Base-by-base conservation (phyloP, 2,888 invertebrate genomes). In the Lasioglossum villosulum region DNA sequence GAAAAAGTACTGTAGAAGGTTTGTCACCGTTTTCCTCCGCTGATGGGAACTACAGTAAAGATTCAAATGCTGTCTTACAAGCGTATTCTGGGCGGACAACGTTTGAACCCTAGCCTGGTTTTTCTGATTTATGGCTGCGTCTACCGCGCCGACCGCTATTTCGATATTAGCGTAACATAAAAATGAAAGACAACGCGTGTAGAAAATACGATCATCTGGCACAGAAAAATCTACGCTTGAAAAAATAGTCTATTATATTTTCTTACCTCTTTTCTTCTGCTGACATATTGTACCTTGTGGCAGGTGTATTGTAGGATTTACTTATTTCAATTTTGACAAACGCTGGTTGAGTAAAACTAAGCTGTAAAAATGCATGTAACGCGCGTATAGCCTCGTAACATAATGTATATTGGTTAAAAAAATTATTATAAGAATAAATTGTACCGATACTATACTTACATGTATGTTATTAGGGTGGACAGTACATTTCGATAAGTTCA, bases 401-500 rank as follows among this genome's bases (percentile, higher is more conserved):
- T 30, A 2, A 56, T 37, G 37, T 14, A 78, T 4, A n/a, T 78
- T 23, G 59, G 14, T 75, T 39, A 45, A 76, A 10, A 45, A 1
- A 42, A 23, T 63, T 68, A 59, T 19, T 5, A 14, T n/a, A 48
- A 37, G 5, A 8, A 45, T 5, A 78, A 56, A 30, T 27, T 70
- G 1, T 30, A 77, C 23, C n/a, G 14, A 39, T 48, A 37, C 75
- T 42, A 78, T 70, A n/a, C 23, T 86, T 88, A 94, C 94, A 75
- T n/a, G 91, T 93, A 88, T 95, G 94, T 10, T 95, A 94, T 45
- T 86, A 83, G 95, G 95, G 90, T 93, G 94, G 45, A 96, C 94
- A 59, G 27, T 59, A 59, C 1, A 14, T 27, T 27, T 59, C 0
- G 96, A 96, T 27, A 97, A 91, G 0, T 95, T 94, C 72, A 97